A percentile compares a stretch with the other conserved stretches of the same genome.
Evolutionary conservation across 2,888 invertebrate genomes (phyloP).

Genomic region (Tyria jacobaeae): DNA sequence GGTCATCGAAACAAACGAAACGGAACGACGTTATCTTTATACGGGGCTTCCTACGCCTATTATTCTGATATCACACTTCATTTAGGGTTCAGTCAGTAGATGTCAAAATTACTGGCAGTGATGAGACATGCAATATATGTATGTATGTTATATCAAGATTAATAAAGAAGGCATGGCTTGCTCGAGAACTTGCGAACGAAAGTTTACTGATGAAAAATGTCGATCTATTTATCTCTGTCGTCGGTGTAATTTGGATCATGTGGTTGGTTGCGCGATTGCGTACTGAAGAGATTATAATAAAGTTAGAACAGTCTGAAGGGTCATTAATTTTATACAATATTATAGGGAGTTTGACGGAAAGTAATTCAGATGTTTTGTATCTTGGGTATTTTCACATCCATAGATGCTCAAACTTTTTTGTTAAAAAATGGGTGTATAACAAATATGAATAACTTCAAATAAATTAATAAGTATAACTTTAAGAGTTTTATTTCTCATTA

Average conservation of each 20-base stretch:
- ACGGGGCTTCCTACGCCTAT: constrained; percentile 52
- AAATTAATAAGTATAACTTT: too few species aligned
- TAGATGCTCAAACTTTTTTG: neutral
- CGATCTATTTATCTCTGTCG: constrained; percentile 75
- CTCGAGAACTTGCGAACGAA: constrained; percentile 49
- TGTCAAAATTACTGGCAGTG: constrained; percentile 35
- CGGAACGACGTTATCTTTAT: constrained; percentile 58
- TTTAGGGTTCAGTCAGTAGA: constrained; percentile 41
- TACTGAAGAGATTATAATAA: constrained; percentile 72
- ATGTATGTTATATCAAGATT: constrained; percentile 46
- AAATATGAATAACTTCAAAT: too few species aligned
- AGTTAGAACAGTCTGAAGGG: constrained; percentile 66
- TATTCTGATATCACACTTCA: constrained; percentile 57
- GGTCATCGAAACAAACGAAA: constrained; percentile 56
- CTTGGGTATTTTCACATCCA: constrained; percentile 16
- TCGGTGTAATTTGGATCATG: constrained; percentile 74
- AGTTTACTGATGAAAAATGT: constrained; percentile 69
- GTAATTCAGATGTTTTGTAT: constrained; percentile 54
- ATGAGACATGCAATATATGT: constrained; percentile 45
- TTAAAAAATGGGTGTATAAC: too few species aligned
- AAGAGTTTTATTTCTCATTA: too few species aligned
- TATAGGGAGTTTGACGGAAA: constrained; percentile 58
- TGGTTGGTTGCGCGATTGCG: constrained; percentile 73
- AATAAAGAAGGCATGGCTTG: constrained; percentile 46
- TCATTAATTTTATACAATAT: constrained; percentile 71